Evolutionary conservation across 1,140 invertebrate genomes (phyloP), one percentile per base, ranked within the genome.

Genomic region (Pygmarrhopalites habei): DNA sequence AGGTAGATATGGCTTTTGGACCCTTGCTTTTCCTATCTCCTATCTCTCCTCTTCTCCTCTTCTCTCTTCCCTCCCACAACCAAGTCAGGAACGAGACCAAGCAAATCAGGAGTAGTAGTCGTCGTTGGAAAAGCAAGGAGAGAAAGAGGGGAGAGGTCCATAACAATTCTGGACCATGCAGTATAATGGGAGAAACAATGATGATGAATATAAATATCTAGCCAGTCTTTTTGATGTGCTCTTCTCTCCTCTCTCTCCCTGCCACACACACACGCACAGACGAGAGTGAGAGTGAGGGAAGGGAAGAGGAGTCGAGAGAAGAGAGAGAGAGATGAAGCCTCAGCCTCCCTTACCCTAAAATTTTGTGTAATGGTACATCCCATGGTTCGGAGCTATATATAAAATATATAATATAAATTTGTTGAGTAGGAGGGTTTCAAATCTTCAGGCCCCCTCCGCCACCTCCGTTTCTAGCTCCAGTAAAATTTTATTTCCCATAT

Each of bases 121-220:
- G n/a, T n/a, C 26, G n/a, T 15, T 52, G 21, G 12, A 52, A n/a
- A 26, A 12, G 21, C 49, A 15, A 2, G 49, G 59, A 26, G 23
- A 5, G 25, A 56, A 17, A 23, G 53, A 14, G 10, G 10, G 35
- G 35, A 10, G 3, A 3, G 29, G 53, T 32, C 53, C 60, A 62
- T 62, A 62, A 62, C 60, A 62, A 62, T 56, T 58, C 62, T 52
- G 62, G 44, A 47, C 49, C 46, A 30, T 44, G 52, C 51, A 58
- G 43, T 47, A 58, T 58, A 64, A 58, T 58, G 62, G 55, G 43
- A 64, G 53, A 58, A 64, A 64, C 62, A 64, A 64, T 64, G 62
- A 64, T 64, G 62, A 58, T 64, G 62, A 64, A 64, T 64, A 64
- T 64, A 58, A 64, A 58, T 58, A n/a, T n/a, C n/a, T n/a, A n/a